Evolutionary conservation across 2,888 invertebrate species (phyloP).

Genomic region (Scotopteryx bipunctaria): DNA sequence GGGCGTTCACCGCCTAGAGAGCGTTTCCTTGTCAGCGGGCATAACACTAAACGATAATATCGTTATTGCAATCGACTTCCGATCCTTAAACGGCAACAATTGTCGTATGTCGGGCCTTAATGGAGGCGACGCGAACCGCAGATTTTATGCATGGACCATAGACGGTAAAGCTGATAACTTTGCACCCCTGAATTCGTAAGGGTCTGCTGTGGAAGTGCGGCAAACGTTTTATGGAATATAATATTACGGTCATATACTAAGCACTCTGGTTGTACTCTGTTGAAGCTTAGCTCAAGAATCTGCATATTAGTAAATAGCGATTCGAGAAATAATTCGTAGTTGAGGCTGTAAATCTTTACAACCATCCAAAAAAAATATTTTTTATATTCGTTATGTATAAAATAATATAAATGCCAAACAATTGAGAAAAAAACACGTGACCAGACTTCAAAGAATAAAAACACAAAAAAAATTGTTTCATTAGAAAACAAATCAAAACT

Average conservation of each 20-base stretch:
- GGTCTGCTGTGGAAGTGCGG: not conserved
- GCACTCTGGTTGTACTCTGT: too few relatives aligned
- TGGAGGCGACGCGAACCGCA: conserved; percentile 56
- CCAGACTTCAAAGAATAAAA: conserved; percentile 3
- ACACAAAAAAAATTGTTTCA: conserved; percentile 6
- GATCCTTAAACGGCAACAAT: conserved; percentile 76
- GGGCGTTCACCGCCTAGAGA: conserved; percentile 59
- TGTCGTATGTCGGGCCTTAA: conserved; percentile 70
- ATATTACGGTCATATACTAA: not conserved
- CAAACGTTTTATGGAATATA: not conserved
- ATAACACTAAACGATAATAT: conserved; percentile 81
- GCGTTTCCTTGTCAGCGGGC: conserved; percentile 80
- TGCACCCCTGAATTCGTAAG: conserved; percentile 33
- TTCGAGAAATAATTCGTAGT: too few relatives aligned
- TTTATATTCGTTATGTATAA: too few relatives aligned
- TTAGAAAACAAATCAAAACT: not conserved
- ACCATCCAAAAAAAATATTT: too few relatives aligned
- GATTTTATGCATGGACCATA: conserved; percentile 61
- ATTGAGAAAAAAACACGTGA: conserved; percentile 11
- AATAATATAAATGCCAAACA: too few relatives aligned
- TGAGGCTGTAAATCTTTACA: too few relatives aligned
- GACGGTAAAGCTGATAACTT: conserved; percentile 43
- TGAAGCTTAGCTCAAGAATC: too few relatives aligned
- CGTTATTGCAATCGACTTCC: conserved; percentile 70
- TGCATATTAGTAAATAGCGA: too few relatives aligned